Evolutionary conservation across 2,797 vertebrate species (phyloP).

Genomic region (Gambelia wislizenii): DNA sequence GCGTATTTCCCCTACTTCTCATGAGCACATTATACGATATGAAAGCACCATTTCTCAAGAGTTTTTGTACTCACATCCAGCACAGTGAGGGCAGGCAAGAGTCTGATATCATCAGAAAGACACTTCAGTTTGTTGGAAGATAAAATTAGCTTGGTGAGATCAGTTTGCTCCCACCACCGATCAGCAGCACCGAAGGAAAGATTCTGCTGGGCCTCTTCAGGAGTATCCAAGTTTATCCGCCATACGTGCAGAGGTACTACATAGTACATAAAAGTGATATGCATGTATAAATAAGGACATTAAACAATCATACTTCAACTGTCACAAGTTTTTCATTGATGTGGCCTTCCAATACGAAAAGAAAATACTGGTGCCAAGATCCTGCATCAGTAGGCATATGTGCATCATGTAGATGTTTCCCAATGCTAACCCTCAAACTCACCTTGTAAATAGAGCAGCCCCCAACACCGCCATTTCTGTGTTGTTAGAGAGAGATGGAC

Average conservation of each 20-base stretch:
- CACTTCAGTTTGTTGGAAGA: conserved; percentile 90
- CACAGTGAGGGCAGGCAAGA: conserved; percentile 86
- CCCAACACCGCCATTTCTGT: no score
- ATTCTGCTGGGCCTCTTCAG: conserved; percentile 86
- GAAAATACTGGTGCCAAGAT: not conserved
- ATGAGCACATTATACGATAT: accelerated
- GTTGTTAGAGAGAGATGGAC: no score
- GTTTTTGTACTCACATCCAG: conserved; percentile 86
- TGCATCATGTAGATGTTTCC: no score
- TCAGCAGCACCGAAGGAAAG: conserved; percentile 86
- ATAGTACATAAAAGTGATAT: conserved; percentile 12
- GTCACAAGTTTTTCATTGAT: not conserved
- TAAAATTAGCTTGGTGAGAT: conserved; percentile 91
- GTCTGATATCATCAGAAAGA: conserved; percentile 88
- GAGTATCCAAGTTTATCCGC: conserved; percentile 90
- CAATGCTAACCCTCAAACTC: no score
- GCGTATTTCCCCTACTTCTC: accelerated
- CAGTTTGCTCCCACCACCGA: conserved; percentile 96
- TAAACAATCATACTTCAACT: accelerated
- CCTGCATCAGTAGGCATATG: no score
- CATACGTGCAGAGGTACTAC: conserved; percentile 92
- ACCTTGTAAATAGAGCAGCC: no score
- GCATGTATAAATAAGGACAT: accelerated
- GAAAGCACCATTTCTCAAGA: not conserved
- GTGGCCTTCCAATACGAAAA: not conserved